These are phyloP conservation scores for Phoenicopterus ruber DNA, from an alignment of 2,113 vertebrate species.

Conservation along the genomic window DNA sequence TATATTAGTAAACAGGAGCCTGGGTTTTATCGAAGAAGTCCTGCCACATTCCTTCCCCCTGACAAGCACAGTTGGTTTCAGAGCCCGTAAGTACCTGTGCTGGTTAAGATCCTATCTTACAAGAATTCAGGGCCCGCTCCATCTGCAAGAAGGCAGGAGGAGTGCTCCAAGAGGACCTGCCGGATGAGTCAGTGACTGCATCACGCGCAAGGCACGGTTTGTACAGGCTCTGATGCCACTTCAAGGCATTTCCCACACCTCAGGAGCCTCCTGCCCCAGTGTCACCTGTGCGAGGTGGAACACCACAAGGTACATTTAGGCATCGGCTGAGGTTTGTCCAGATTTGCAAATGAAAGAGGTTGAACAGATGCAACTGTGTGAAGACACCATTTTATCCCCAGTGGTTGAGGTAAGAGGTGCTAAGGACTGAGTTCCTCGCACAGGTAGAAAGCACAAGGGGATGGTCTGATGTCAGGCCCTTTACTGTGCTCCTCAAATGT, in stretches of 20 bases:
- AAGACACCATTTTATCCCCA: not conserved
- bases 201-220: not conserved
- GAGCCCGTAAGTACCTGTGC: not conserved
- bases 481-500: not conserved
- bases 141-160: not conserved
- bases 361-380: not conserved
- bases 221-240: not conserved
- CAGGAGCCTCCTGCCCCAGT: not conserved
- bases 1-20: not conserved
- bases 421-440: not conserved
- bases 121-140: not conserved
- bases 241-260: not conserved
- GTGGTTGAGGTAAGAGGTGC: not conserved
- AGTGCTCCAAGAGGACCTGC: not conserved
- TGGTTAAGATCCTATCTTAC: not conserved
- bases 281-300: not conserved
- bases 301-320: not conserved
- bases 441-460: not conserved
- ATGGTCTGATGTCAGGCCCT: not conserved
- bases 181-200: not conserved
- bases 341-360: not conserved
- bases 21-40: not conserved
- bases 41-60: not conserved
- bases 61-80: not conserved
- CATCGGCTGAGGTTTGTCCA: not conserved